phyloP scores from a whole-genome alignment of 2,797 vertebrate species.

The Petrocephalus schoutedeni region DNA sequence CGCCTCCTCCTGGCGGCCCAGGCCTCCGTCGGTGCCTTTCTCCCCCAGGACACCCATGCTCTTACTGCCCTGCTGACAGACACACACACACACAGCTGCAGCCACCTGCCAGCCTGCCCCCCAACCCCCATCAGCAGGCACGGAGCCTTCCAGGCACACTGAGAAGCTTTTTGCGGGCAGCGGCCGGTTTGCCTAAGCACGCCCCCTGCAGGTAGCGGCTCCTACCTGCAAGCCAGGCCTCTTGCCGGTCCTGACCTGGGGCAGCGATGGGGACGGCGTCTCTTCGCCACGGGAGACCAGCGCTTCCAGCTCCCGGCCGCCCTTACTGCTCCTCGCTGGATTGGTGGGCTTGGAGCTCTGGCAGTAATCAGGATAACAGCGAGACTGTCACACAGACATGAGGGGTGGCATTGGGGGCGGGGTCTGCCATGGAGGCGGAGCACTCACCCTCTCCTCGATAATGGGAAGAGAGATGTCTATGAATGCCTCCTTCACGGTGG shows the following conservation, averaged over 20 bases:
- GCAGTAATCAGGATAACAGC: not conserved
- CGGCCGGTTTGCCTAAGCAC: not conserved
- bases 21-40: constrained; percentile 54
- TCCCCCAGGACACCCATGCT: constrained; percentile 61
- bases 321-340: constrained; percentile 71
- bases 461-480: constrained; percentile 98
- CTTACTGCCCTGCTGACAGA: constrained; percentile 58
- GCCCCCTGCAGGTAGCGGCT: not conserved
- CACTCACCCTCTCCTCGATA: constrained; percentile 95
- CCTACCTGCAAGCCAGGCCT: constrained; percentile 63
- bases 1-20: constrained; percentile 54
- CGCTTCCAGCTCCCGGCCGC: constrained; percentile 61
- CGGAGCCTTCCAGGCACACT: not conserved
- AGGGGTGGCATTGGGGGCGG: not conserved
- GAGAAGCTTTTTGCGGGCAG: not conserved
- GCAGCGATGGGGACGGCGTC: constrained; percentile 46
- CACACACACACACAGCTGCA: not conserved
- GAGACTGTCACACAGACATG: not conserved
- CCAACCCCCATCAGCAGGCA: not conserved
- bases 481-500: constrained; percentile 90
- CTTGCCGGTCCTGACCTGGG: constrained; percentile 61
- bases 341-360: constrained; percentile 87
- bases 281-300: constrained; percentile 56
- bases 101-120: not conserved
- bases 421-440: not conserved